Percentiles rank a stretch among this genome's conserved stretches.
Evolutionary conservation across 2,888 invertebrate genomes (phyloP).

Genomic region (Philereme transversata): DNA sequence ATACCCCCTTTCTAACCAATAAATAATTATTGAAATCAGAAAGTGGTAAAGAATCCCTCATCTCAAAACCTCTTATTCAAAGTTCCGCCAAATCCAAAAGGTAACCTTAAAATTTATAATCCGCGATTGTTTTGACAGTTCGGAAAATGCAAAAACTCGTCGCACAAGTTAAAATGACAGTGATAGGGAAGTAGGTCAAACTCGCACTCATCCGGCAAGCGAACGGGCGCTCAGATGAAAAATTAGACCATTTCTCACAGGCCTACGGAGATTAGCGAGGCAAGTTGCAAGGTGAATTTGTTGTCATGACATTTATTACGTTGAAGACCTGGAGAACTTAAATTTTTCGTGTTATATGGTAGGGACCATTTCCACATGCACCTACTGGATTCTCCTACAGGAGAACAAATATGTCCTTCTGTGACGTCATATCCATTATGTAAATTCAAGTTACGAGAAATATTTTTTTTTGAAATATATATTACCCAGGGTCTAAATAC

Average conservation of each 20-base stretch:
- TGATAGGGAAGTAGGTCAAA: constrained; percentile 50
- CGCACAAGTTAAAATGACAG: constrained; percentile 29
- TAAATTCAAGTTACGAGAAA: too few relatives aligned
- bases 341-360: too few relatives aligned
- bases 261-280: constrained; percentile 43
- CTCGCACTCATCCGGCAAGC: constrained; percentile 37
- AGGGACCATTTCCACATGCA: too few relatives aligned
- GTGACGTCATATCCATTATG: too few relatives aligned
- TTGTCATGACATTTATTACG: constrained; percentile 2
- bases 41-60: too few relatives aligned
- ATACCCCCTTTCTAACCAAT: too few relatives aligned
- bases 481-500: too few relatives aligned
- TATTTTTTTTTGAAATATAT: too few relatives aligned
- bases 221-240: constrained; percentile 48
- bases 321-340: too few relatives aligned
- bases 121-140: constrained; percentile 37
- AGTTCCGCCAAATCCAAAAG: constrained; percentile 5
- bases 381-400: too few relatives aligned
- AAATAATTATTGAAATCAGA: too few relatives aligned
- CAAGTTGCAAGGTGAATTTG: constrained; percentile 30
- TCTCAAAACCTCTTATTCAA: neutral
- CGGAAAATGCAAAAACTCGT: constrained; percentile 36
- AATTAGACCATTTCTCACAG: constrained; percentile 54
- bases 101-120: constrained; percentile 19
- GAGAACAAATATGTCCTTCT: too few relatives aligned